A percentile compares a stretch with the other conserved stretches of the same genome.
phyloP scores from a whole-genome alignment of 2,888 invertebrate species.

The Oasisia sp. region DNA sequence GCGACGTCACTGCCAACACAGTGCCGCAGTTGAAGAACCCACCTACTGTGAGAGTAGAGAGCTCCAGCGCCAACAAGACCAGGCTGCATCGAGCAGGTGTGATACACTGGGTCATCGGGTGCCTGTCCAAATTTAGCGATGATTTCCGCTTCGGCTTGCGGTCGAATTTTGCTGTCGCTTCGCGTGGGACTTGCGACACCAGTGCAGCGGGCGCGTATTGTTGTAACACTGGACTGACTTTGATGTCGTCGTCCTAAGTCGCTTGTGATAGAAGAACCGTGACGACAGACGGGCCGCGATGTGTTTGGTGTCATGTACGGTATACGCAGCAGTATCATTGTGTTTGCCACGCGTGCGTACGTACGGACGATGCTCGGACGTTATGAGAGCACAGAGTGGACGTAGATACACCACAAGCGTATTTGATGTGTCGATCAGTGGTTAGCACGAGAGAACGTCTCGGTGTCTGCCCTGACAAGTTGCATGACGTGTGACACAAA shows the following conservation, averaged over 20 bases:
- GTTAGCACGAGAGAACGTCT: too few relatives aligned
- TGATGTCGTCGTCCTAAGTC: not conserved
- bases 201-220: not conserved
- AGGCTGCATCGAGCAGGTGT: not conserved
- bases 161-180: not conserved
- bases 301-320: not conserved
- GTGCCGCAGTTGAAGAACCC: slow-evolving; percentile 8
- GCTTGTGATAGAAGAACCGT: slow-evolving; percentile 12
- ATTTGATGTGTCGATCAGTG: not conserved
- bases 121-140: not conserved
- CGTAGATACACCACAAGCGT: not conserved
- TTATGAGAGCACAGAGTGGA: not conserved
- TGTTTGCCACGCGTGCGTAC: not conserved
- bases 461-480: too few relatives aligned
- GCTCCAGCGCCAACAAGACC: not conserved
- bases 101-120: not conserved
- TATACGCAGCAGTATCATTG: not conserved
- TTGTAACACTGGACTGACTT: slow-evolving; percentile 12
- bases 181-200: not conserved
- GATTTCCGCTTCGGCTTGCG: not conserved
- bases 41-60: not conserved
- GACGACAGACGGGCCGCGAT: not conserved
- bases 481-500: too few relatives aligned
- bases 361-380: not conserved
- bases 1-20: not conserved